Base-by-base conservation (phyloP, 30 jellyfish, hydroid and myxozoan species). In the Aurelia aurita complex sp. Pacific region DNA sequence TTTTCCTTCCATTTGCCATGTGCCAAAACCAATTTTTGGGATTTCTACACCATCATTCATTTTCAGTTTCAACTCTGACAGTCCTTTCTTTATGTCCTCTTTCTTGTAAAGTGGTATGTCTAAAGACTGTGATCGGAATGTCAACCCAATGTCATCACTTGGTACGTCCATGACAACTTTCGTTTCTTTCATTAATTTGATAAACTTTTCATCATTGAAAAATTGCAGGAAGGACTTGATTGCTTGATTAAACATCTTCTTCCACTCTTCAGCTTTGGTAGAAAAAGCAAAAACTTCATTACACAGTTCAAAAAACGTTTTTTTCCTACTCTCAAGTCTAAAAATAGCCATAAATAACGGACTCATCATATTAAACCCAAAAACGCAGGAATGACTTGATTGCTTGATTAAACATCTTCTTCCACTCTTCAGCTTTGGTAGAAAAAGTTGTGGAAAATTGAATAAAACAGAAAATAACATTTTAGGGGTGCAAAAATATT, bases 1-100 rank as follows among this genome's bases (percentile, higher is more conserved):
- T 33, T 70, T 76, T 34, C 81, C 97, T 40, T 79, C 92, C 76
- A 69, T 60, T 74, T 59, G 82, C 92, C 97, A 80, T 32, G 88
- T 80, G 33, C 97, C 97, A 80, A 88, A 80, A 5, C 97, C 97
- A 73, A 88, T 43, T 42, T 89, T 72, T 13, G 97, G 97, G 10
- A 88, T 88, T 80, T 80, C 78, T 1, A 73, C 75, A 1, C 92
- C 97, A 74, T 74, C 76, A 36, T 51, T 38, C 85, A 86, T 66
- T 46, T 73, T 67, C 54, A 73, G 36, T 61, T 51, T 73, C 66
- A 75, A 19, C 69, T 84, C 93, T 2, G 76, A 60, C 18, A 84
- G 60, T 4, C 87, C 88, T 64, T 84, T 73, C 76, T 73, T 84
- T 18, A 63, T 9, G 16, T 84, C 82, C 18, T 84, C 93, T n/a